Evolutionary conservation across 2,113 vertebrate genomes (phyloP).

Genomic region (Amazona guildingii): DNA sequence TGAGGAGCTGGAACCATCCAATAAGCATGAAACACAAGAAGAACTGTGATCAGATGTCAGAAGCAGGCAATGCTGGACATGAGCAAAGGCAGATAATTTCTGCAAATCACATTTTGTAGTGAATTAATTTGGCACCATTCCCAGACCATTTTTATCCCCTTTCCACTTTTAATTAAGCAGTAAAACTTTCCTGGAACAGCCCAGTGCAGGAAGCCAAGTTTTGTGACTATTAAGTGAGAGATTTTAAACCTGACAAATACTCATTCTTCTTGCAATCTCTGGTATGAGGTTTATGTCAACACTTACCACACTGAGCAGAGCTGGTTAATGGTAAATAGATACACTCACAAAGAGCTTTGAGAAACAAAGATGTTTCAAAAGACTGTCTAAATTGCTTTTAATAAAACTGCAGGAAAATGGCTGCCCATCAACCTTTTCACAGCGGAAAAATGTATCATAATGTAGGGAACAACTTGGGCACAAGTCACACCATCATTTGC

Average conservation of each 20-base stretch:
- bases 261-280: neutral
- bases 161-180: slow-evolving; percentile 53
- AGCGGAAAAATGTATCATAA: neutral
- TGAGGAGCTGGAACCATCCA: neutral
- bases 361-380: neutral
- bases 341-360: neutral
- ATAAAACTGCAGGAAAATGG: neutral
- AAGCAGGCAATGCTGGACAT: neutral
- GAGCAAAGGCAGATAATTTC: slow-evolving; percentile 37
- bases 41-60: neutral
- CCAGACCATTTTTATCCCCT: slow-evolving; percentile 37
- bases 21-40: neutral
- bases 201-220: slow-evolving; percentile 12
- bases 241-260: neutral
- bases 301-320: neutral
- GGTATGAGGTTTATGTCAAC: neutral
- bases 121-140: slow-evolving; percentile 46
- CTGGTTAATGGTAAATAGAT: neutral
- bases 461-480: neutral
- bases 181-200: slow-evolving; percentile 59
- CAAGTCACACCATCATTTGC: neutral
- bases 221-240: neutral
- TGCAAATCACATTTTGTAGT: slow-evolving; percentile 31
- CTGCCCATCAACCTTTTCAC: neutral
- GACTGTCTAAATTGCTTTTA: neutral